Evolutionary conservation across 2,113 vertebrate species (phyloP).

Genomic region (Tachysurus vachellii): DNA sequence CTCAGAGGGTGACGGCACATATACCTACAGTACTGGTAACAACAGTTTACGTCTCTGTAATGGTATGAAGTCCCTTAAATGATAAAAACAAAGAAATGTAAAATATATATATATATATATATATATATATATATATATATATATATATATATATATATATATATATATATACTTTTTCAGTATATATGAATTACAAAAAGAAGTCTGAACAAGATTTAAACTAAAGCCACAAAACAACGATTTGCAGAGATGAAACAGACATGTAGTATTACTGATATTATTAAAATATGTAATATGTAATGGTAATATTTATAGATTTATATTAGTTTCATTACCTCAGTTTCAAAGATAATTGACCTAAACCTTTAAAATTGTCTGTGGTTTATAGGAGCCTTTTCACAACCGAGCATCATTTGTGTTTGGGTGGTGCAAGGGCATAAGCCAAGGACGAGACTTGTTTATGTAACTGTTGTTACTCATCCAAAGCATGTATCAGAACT

Average conservation of each 20-base stretch:
- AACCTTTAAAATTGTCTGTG: not conserved
- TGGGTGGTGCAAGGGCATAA: not conserved
- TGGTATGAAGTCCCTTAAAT: not conserved
- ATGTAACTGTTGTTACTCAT: not conserved
- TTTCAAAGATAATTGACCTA: not conserved
- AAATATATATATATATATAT: too few relatives aligned
- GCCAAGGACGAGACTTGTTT: not conserved
- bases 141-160: too few relatives aligned
- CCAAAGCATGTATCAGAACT: constrained; percentile 12
- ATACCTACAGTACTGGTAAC: not conserved
- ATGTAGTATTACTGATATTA: not conserved
- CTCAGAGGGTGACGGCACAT: not conserved
- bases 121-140: too few relatives aligned
- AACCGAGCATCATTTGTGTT: not conserved
- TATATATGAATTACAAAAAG: not conserved
- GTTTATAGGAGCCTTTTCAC: not conserved
- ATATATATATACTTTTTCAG: too few relatives aligned
- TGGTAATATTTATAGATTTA: not conserved
- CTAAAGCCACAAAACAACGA: not conserved
- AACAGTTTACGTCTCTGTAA: not conserved
- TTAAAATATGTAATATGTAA: too few relatives aligned
- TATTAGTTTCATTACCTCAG: not conserved
- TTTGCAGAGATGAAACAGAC: not conserved
- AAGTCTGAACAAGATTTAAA: not conserved
- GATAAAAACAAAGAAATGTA: not conserved